A percentile compares a stretch with the other conserved stretches of the same genome.
These are phyloP conservation scores for Actinernus sp. DNA, from an alignment of 92 coral and sea anemone genomes.

Conservation along the genomic window DNA sequence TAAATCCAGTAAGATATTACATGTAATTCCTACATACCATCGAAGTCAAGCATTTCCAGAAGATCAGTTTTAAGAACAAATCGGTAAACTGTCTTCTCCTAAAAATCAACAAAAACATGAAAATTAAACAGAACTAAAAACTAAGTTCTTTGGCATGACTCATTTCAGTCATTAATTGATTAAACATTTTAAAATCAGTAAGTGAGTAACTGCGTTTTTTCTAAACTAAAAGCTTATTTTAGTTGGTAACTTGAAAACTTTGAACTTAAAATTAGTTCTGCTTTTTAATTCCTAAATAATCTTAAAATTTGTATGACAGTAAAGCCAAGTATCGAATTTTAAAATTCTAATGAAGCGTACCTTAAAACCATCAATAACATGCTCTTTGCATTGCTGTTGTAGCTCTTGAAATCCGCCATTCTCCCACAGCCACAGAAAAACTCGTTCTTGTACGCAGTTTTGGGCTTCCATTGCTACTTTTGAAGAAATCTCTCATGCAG, in stretches of 20 bases:
- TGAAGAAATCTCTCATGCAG: no score
- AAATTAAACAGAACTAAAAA: not conserved
- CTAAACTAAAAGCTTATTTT: no score
- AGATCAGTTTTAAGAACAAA: conserved; percentile 74
- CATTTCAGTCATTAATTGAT: no score
- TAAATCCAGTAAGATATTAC: not conserved
- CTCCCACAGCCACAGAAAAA: conserved; percentile 85
- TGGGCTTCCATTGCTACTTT: no score
- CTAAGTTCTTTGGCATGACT: no score
- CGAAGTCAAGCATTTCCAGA: conserved; percentile 78
- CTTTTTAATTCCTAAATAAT: not conserved
- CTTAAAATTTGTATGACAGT: not conserved
- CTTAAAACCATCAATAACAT: conserved; percentile 38
- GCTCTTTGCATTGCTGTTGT: conserved; percentile 60
- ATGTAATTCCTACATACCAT: conserved; percentile 56
- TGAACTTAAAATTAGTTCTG: no score
- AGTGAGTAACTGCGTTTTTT: no score
- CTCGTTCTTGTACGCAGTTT: conserved; percentile 67
- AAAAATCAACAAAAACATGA: not conserved
- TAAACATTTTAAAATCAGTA: no score
- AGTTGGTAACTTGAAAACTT: no score
- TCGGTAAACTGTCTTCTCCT: conserved; percentile 85
- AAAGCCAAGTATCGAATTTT: not conserved
- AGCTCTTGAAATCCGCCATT: conserved; percentile 70
- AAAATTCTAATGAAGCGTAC: not conserved